Base-by-base conservation (phyloP, 1,140 invertebrate species). In the Phocides pigmalion region DNA sequence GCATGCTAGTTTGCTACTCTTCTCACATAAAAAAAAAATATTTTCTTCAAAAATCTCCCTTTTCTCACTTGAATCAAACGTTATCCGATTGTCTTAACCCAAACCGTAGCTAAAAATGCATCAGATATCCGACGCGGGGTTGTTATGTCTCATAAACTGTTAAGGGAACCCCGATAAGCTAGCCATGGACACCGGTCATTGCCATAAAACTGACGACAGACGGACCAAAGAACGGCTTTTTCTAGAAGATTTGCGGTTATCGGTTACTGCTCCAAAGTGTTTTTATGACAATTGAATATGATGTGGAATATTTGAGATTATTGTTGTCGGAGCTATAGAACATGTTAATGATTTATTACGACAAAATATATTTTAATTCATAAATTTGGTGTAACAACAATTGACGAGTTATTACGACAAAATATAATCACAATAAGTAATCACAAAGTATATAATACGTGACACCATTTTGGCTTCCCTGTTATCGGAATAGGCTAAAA, bases 101-200 rank as follows among this genome's bases (percentile, higher is more conserved):
- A 84, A 76, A 82, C 82, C 74, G 77, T 76, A 81, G 78, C 78
- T 88, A 88, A 90, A 90, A 88, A 90, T 87, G 87, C 84, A 90
- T 90, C 87, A 88, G 87, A 90, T 90, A 88, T 67, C 70, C 66
- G 28, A 49, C 44, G 72, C 44, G 66, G 65, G 70, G 72, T 66
- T 61, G 81, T 84, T 81, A 88, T 87, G 85, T 86, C 87, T 88
- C 87, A 90, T 90, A 90, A 90, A 90, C 76, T 85, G 75, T 65
- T 37, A 46, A 66, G 70, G 72, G 56, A 44, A 49, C 70, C 44
- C 64, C 78, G 81, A 81, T 85, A 82, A 82, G 72, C 70, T 47
- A 16, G 14, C 1, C 41, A 49, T 51, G 56, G 54, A 59, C 54
- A 59, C 11, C 12, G 54, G 41, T 37, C 51, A 39, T 25, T 20